Percentiles rank a stretch among this genome's conserved stretches.
Evolutionary conservation across 2,797 vertebrate genomes (phyloP).

Genomic region (Dipus sagitta): DNA sequence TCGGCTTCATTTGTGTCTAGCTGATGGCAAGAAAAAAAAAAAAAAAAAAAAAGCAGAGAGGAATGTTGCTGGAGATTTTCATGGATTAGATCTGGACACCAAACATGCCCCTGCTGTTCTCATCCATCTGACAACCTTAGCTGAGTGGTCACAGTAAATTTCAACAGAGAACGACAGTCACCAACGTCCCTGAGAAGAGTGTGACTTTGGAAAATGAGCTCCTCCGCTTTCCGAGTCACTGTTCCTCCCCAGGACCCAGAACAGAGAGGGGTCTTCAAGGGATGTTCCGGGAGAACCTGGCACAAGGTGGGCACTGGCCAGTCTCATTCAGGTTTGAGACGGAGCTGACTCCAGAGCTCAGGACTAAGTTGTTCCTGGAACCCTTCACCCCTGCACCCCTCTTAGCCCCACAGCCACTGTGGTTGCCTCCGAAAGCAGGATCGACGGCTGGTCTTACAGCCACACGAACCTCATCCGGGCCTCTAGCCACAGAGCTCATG

Average conservation of each 20-base stretch:
- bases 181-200: not conserved
- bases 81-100: not conserved
- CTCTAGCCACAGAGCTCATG: not conserved
- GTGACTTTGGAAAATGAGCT: not conserved
- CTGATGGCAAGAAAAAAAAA: too few relatives aligned
- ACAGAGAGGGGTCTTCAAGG: not conserved
- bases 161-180: not conserved
- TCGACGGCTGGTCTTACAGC: not conserved
- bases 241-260: not conserved
- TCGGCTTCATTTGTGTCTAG: not conserved
- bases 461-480: conserved; percentile 15
- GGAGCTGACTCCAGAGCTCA: not conserved
- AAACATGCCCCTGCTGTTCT: not conserved
- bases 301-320: not conserved
- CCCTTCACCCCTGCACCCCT: too few relatives aligned
- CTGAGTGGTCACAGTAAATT: not conserved
- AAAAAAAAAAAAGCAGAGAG: not conserved
- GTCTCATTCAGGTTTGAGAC: not conserved
- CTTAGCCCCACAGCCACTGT: not conserved
- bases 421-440: not conserved
- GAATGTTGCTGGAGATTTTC: not conserved
- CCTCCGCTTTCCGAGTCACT: not conserved
- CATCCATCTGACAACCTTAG: not conserved
- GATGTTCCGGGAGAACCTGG: not conserved
- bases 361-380: not conserved